A percentile compares a stretch with the other conserved stretches of the same genome.
Conservation (phyloP, 2,888 invertebrate species). For the Geophilus truncorum region DNA sequence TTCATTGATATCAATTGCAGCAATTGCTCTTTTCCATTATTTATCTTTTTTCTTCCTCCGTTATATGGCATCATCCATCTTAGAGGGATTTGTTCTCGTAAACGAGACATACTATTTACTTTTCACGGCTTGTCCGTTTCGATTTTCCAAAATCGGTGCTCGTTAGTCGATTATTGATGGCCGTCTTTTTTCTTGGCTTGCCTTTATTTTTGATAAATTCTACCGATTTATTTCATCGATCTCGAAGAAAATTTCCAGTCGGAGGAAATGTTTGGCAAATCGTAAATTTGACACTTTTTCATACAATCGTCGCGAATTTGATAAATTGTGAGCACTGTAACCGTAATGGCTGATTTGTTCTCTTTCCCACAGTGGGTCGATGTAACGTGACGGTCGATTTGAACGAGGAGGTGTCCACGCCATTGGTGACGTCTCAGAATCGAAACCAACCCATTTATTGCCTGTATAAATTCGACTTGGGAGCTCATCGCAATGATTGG, state of each 20-base stretch:
- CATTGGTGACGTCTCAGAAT: slow-evolving; percentile 74
- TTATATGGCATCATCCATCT: background rate
- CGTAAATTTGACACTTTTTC: slow-evolving; percentile 4
- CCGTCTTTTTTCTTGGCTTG: background rate
- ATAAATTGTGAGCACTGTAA: background rate
- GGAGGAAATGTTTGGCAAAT: slow-evolving; percentile 2
- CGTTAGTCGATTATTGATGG: slow-evolving; percentile 21
- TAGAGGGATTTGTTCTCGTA: background rate
- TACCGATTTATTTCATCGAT: background rate
- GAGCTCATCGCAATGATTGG: slow-evolving; percentile 84
- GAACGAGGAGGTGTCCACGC: slow-evolving; percentile 84
- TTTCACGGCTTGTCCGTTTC: background rate
- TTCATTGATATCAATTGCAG: background rate
- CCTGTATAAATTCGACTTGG: slow-evolving; percentile 82
- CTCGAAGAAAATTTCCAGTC: background rate
- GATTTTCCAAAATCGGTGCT: background rate
- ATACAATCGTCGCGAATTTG: background rate
- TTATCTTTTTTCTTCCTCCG: background rate
- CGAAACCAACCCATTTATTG: slow-evolving; percentile 81
- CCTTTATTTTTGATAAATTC: background rate
- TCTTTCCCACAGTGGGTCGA: slow-evolving; percentile 58
- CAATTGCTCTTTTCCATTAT: background rate
- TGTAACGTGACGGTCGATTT: slow-evolving; percentile 93
- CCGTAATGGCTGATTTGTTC: slow-evolving; percentile 10
- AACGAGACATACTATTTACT: background rate